Base-by-base conservation (phyloP, 2,888 invertebrate species). In the Terebella lapidaria region DNA sequence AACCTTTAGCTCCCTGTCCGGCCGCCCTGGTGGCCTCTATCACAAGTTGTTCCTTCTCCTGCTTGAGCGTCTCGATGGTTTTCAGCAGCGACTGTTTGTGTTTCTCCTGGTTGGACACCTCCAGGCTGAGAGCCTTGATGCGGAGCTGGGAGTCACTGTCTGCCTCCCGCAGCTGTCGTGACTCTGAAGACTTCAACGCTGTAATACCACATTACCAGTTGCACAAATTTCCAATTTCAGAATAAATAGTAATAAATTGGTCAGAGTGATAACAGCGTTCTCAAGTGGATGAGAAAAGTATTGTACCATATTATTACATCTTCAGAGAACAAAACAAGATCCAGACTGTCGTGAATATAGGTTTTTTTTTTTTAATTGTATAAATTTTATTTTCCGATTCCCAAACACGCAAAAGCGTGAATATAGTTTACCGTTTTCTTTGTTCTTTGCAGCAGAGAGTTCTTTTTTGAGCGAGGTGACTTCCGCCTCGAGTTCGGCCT, bases 41-140 rank as follows among this genome's bases (percentile, higher is more conserved):
- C 22, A 22, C 49, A 5, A 49, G 55, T 25, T 66, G 66, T 20
- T 59, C 68, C 63, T 74, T 73, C 54, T 74, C 74, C 57, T 71
- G 72, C 66, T 71, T 67, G 58, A 74, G 64, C 52, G 70, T 64
- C 45, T 76, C 74, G 24, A 77, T 58, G 1, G 71, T 71, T 22
- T 67, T 70, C 59, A 72, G 70, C 56, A 74, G 66, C 3, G 70
- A 66, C 46, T 70, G 68, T 4, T 74, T 62, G 47, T 76, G 74
- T 64, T 71, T 69, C 28, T 68, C 67, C 63, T 73, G 74, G 59
- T 71, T 72, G 30, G 71, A 67, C 52, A 77, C 57, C 49, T 75
- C 74, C 28, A 63, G 35, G 57, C 73, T 71, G 54, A 77, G 60
- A 26, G 67, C 63, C 57, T 69, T 67, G 29, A 75, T 66, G 56